phyloP scores from a whole-genome alignment of 2,888 invertebrate species.

The Hymenopus coronatus region DNA sequence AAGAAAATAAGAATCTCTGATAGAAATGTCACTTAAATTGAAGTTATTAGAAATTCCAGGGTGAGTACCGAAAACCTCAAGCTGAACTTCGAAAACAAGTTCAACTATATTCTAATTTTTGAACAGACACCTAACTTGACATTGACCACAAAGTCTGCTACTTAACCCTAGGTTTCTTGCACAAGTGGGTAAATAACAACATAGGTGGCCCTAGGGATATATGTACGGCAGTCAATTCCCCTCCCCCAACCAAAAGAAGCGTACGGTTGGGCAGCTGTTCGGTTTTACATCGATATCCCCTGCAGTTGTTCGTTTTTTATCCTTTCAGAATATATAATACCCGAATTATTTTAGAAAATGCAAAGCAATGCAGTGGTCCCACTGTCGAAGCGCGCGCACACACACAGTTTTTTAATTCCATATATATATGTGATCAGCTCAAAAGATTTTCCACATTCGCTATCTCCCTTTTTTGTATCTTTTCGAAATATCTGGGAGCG shows the following conservation, averaged over 20 bases:
- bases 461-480: neutral
- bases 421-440: neutral
- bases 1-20: too few species aligned
- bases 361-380: neutral
- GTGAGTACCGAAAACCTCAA: too few species aligned
- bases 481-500: neutral
- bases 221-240: neutral
- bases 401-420: neutral
- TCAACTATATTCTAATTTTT: too few species aligned
- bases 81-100: too few species aligned
- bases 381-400: too few species aligned
- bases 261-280: neutral
- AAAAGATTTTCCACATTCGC: neutral
- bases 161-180: neutral
- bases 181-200: neutral
- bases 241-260: neutral
- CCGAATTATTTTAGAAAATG: neutral
- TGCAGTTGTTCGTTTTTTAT: neutral
- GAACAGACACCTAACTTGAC: neutral
- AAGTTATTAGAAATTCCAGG: too few species aligned
- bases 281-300: neutral
- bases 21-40: too few species aligned
- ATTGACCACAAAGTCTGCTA: neutral
- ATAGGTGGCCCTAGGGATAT: neutral
- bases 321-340: neutral